These are phyloP conservation scores for Arrhopalites spinosus DNA, from an alignment of 2,888 invertebrate genomes.

Conservation along the genomic window DNA sequence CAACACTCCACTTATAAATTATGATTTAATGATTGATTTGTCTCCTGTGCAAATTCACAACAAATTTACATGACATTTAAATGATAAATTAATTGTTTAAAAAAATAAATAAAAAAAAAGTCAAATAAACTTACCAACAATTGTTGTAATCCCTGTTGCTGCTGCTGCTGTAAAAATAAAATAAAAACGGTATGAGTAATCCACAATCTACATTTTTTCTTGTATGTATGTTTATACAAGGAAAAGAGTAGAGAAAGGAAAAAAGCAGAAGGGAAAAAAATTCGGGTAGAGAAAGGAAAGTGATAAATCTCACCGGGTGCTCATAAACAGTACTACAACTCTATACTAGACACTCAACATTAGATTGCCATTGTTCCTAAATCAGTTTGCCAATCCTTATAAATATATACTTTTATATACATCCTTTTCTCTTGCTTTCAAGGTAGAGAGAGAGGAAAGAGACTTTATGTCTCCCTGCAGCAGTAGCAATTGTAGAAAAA, in stretches of 20 bases:
- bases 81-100: not conserved
- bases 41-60: not conserved
- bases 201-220: not conserved
- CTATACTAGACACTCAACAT: too few relatives aligned
- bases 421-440: too few relatives aligned
- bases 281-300: not conserved
- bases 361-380: too few relatives aligned
- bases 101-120: constrained; percentile 44
- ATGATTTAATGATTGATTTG: not conserved
- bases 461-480: too few relatives aligned
- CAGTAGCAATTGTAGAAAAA: too few relatives aligned
- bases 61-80: not conserved
- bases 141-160: constrained; percentile 89
- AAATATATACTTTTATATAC: too few relatives aligned
- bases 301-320: not conserved
- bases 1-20: not conserved
- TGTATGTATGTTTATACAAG: not conserved
- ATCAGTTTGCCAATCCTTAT: too few relatives aligned
- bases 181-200: constrained; percentile 9
- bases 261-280: not conserved
- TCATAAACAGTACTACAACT: not conserved
- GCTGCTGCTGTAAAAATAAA: constrained; percentile 59
- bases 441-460: too few relatives aligned
- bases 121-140: constrained; percentile 78
- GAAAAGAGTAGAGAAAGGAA: not conserved